These are phyloP conservation scores for Andrena haemorrhoa DNA, from an alignment of 2,888 invertebrate species.

Conservation along the genomic window DNA sequence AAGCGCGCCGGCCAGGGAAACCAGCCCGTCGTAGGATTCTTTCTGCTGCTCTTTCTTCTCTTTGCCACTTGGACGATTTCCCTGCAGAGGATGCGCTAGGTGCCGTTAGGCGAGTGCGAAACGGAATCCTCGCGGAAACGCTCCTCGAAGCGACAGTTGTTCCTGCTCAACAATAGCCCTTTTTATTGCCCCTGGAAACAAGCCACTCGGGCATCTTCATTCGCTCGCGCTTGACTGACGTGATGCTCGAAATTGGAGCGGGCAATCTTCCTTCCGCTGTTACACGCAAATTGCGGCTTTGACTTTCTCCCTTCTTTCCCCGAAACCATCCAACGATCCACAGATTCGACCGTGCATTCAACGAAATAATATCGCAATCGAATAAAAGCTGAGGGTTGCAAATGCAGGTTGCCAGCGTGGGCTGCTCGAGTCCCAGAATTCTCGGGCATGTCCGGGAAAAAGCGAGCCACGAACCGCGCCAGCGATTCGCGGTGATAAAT, in stretches of 20 bases:
- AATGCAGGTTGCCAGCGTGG: background rate
- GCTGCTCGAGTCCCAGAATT: background rate
- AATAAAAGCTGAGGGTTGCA: background rate
- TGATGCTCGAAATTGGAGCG: background rate
- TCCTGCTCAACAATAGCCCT: slow-evolving; percentile 69
- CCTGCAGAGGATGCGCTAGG: slow-evolving; percentile 65
- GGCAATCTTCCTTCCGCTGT: background rate
- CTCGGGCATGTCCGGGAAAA: background rate
- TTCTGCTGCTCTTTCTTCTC: slow-evolving; percentile 24
- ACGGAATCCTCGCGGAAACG: slow-evolving; percentile 73
- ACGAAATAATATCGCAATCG: background rate
- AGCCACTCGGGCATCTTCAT: slow-evolving; percentile 14
- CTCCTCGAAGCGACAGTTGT: slow-evolving; percentile 69
- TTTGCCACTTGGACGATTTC: slow-evolving; percentile 63
- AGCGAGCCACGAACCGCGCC: slow-evolving; percentile 42
- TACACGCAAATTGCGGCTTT: background rate
- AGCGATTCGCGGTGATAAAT: slow-evolving; percentile 52
- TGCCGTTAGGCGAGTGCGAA: slow-evolving; percentile 72
- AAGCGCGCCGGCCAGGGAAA: slow-evolving; percentile 25
- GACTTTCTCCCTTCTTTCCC: too few relatives aligned
- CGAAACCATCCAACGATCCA: background rate
- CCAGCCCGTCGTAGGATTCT: slow-evolving; percentile 52
- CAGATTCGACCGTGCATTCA: background rate
- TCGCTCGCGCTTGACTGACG: background rate
- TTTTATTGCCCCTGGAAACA: slow-evolving; percentile 58